These are phyloP conservation scores for Enteromius radiatus DNA, from an alignment of 2,797 vertebrate species.

Conservation along the genomic window DNA sequence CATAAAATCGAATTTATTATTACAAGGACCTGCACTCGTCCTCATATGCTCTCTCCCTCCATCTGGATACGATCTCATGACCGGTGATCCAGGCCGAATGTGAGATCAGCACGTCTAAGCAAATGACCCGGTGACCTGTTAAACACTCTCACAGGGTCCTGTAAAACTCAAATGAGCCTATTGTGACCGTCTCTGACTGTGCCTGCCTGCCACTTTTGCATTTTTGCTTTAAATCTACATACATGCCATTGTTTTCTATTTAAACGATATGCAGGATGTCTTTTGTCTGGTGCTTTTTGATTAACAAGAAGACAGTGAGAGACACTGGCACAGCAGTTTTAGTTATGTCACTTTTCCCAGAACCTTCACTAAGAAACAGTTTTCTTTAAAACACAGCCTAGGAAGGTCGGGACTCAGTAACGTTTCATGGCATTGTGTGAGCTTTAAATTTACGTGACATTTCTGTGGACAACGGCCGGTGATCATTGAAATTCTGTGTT, in stretches of 20 bases:
- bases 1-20: background rate
- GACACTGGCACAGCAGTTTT: background rate
- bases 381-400: conserved; percentile 23
- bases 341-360: background rate
- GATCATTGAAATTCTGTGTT: conserved; percentile 58
- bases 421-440: conserved; percentile 42
- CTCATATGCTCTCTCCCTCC: background rate
- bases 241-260: background rate
- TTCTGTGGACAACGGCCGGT: conserved; percentile 38
- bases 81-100: conserved; percentile 44
- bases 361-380: background rate
- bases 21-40: background rate
- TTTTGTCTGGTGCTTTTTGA: background rate
- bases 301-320: background rate
- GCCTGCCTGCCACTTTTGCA: background rate
- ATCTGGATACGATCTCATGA: conserved; percentile 30
- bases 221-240: background rate
- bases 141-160: conserved; percentile 34
- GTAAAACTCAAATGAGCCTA: conserved; percentile 29
- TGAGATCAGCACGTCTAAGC: conserved; percentile 40
- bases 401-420: conserved; percentile 5
- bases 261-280: background rate
- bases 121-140: conserved; percentile 39
- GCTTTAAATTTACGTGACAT: conserved; percentile 59
- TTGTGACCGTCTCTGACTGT: conserved; percentile 1